Percentiles rank a stretch among this genome's conserved stretches.
phyloP scores from a whole-genome alignment of 1,140 invertebrate genomes.

The Pteromalus puparum region DNA sequence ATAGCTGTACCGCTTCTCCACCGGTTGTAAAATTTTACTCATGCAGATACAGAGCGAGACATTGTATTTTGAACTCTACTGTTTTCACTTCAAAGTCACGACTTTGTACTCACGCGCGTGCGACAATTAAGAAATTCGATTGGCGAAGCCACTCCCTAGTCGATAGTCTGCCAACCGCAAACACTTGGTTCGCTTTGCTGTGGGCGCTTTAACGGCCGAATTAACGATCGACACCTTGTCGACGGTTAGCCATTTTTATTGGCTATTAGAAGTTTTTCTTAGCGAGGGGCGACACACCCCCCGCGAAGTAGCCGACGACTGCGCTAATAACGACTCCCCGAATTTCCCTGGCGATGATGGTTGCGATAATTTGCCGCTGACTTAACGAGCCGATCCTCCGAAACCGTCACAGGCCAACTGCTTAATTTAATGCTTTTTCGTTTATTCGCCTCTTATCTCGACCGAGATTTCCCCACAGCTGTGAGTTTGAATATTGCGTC shows the following conservation, averaged over 20 bases:
- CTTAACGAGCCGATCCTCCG: constrained; percentile 35
- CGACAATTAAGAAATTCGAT: not conserved
- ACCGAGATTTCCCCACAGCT: not conserved
- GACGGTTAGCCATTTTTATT: constrained; percentile 45
- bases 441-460: not conserved
- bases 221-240: constrained; percentile 44
- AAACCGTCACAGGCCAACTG: not conserved
- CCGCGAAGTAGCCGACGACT: not conserved
- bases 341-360: constrained; percentile 41
- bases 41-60: too few relatives aligned
- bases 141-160: not conserved
- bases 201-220: not conserved
- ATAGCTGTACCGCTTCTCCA: constrained; percentile 35
- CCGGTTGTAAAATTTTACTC: constrained; percentile 58
- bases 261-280: constrained; percentile 34
- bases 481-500: too few relatives aligned
- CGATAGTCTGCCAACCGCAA: not conserved
- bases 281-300: not conserved
- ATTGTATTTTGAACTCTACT: too few relatives aligned
- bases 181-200: not conserved
- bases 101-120: too few relatives aligned
- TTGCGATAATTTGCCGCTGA: constrained; percentile 30
- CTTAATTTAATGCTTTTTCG: constrained; percentile 17
- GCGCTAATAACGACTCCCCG: constrained; percentile 26
- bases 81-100: too few relatives aligned